Conservation (phyloP, 2,113 vertebrate species). For the Otolemur garnettii region DNA sequence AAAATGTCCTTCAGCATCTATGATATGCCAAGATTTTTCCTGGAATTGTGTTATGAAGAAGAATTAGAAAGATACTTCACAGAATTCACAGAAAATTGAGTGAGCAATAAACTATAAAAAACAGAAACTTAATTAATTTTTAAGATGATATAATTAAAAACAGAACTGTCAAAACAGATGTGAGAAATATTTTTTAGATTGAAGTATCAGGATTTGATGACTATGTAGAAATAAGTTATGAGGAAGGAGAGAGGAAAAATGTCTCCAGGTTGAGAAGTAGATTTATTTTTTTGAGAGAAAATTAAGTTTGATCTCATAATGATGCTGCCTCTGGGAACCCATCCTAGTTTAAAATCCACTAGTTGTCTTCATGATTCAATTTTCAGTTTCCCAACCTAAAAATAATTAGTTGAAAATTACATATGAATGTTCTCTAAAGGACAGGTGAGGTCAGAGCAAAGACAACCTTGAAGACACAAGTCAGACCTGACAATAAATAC, state of each 20-base stretch:
- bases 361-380: neutral
- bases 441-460: neutral
- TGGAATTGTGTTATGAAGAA: neutral
- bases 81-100: neutral
- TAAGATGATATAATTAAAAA: neutral
- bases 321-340: neutral
- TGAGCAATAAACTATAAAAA: neutral
- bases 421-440: neutral
- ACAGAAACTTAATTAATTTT: neutral
- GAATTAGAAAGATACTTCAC: neutral
- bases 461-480: neutral
- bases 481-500: neutral
- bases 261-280: neutral
- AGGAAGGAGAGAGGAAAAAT: neutral
- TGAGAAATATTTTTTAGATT: neutral
- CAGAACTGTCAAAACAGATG: neutral
- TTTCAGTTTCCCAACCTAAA: neutral
- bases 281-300: neutral
- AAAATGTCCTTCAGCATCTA: neutral
- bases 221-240: neutral
- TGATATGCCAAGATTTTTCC: neutral
- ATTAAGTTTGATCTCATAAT: neutral
- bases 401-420: neutral
- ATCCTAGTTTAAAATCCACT: neutral
- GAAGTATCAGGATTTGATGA: neutral